phyloP scores from a whole-genome alignment of 1,140 invertebrate genomes.

The Antheraea pernyi region DNA sequence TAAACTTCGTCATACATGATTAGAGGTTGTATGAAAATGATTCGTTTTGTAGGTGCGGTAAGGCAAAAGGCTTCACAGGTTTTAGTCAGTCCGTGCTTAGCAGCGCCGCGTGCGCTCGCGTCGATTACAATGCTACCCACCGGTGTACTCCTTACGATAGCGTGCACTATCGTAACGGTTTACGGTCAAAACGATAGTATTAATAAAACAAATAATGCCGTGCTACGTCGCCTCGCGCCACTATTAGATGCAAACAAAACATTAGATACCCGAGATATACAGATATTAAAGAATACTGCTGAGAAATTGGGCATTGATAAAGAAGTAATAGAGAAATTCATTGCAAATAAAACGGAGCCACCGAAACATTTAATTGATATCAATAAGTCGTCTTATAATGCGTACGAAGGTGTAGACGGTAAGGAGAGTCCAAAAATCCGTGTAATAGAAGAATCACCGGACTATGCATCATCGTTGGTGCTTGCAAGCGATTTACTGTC shows the following conservation, averaged over 20 bases:
- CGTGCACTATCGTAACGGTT: slow-evolving; percentile 35
- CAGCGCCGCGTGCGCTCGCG: slow-evolving; percentile 61
- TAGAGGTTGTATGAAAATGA: slow-evolving; percentile 28
- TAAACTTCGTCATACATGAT: slow-evolving; percentile 30
- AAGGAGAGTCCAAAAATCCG: slow-evolving; percentile 33
- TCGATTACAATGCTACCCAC: slow-evolving; percentile 40
- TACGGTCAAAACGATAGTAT: slow-evolving; percentile 27
- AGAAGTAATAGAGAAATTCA: slow-evolving; percentile 44
- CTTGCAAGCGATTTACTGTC: slow-evolving; percentile 67
- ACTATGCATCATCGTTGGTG: slow-evolving; percentile 69
- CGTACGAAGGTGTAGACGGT: slow-evolving; percentile 42
- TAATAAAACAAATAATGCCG: slow-evolving; percentile 39
- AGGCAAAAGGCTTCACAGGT: background rate
- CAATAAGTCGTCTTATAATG: slow-evolving; percentile 31
- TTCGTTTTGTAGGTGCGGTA: background rate
- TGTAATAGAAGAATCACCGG: slow-evolving; percentile 59
- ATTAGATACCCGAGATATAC: slow-evolving; percentile 38
- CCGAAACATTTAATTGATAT: background rate
- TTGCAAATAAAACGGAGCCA: slow-evolving; percentile 33
- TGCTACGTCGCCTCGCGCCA: slow-evolving; percentile 39
- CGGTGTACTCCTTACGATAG: slow-evolving; percentile 43
- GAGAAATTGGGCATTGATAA: slow-evolving; percentile 47
- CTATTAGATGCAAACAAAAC: slow-evolving; percentile 45
- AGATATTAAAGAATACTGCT: slow-evolving; percentile 42
- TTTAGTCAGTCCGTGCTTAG: slow-evolving; percentile 44